Base-by-base conservation (phyloP, 92 coral and sea anemone genomes). In the Isaurus tuberculatus region DNA sequence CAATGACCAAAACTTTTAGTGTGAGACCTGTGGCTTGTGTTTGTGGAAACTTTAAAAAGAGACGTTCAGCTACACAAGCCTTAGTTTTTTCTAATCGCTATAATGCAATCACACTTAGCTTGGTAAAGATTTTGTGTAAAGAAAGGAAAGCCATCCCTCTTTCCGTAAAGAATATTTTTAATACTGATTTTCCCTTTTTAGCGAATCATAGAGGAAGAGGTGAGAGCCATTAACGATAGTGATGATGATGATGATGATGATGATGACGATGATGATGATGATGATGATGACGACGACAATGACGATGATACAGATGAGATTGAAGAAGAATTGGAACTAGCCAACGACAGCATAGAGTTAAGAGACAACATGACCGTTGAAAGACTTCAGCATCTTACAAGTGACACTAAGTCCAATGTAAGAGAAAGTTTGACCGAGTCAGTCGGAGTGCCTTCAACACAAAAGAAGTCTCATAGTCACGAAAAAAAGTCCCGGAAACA, bases 281-380 rank as follows among this genome's bases (percentile, higher is more conserved):
- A 40, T 40, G 46, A 40, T 4, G 46, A 40, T 13, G 46, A 40
- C 46, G 46, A 40, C 7, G 46, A 40, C 75, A 90, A 83, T 42
- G 90, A 90, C 4, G 93, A 91, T 23, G 92, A 84, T 60, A 86
- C 83, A 20, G 86, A 85, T 43, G 95, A 94, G 85, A 94, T 97
- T 31, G 97, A 92, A 43, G 99, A 97, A 88, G 99, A 97, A 63
- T 78, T 97, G 20, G 97, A 97, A 93, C 89, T 73, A 22, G 97
- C 94, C n/a, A 90, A 90, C 55, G 90, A 81, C 73, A 97, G 98
- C 72, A 77, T 97, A 20, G 95, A 97, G 60, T 80, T 94, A 30
- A 88, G 86, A 20, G 97, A 96, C 58, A 88, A 88, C 70, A 80
- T 87, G 74, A 89, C 75, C 4, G 79, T 97, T 20, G 88, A 86